Conservation (phyloP, 2,888 invertebrate genomes). For the Athalia cordata region DNA sequence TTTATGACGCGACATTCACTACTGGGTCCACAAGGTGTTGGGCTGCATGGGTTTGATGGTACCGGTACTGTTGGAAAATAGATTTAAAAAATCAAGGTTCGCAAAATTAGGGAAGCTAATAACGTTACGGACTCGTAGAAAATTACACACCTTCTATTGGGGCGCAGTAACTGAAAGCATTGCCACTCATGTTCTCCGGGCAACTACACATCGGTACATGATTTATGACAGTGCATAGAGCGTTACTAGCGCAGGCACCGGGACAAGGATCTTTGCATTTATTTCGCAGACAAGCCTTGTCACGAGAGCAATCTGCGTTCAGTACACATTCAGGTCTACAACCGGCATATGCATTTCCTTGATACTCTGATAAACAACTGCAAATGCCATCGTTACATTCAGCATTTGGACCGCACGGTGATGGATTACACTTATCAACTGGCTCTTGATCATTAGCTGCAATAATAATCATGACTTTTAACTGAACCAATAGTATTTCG, state of each 20-base stretch:
- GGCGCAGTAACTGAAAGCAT: conserved; percentile 75
- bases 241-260: conserved; percentile 83
- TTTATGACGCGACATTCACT: conserved; percentile 81
- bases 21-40: conserved; percentile 78
- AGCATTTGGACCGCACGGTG: conserved; percentile 69
- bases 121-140: conserved; percentile 32
- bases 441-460: conserved; percentile 61
- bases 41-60: conserved; percentile 80
- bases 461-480: conserved; percentile 41
- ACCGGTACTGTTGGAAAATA: conserved; percentile 53
- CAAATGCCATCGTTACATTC: conserved; percentile 65
- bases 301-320: conserved; percentile 83
- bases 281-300: conserved; percentile 83
- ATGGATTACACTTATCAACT: conserved; percentile 62
- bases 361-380: conserved; percentile 68
- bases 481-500: not conserved
- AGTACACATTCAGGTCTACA: conserved; percentile 86
- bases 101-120: not conserved
- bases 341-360: conserved; percentile 77
- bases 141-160: conserved; percentile 32
- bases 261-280: conserved; percentile 87
- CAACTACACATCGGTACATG: conserved; percentile 69
- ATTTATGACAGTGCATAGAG: conserved; percentile 71
- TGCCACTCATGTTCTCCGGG: conserved; percentile 81
- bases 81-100: not conserved